Evolutionary conservation across 2,888 invertebrate species (phyloP), one percentile per base, ranked within the genome.

Genomic region (Leptopilina drosophilae): DNA sequence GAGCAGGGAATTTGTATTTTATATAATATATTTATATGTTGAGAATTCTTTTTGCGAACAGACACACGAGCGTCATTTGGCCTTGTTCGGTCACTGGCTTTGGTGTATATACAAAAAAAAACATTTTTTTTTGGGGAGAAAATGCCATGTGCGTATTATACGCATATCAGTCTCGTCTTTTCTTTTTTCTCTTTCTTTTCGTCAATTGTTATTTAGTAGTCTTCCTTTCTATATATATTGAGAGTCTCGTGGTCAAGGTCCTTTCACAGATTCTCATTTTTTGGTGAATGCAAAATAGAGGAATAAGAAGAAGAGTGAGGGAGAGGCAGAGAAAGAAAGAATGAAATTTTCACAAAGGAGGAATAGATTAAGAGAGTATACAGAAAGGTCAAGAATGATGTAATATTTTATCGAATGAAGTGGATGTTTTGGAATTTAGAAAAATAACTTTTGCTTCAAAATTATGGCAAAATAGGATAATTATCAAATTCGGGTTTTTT

Each of bases 61-160:
- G 56, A 73, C 33, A 5, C 53, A 40, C 56, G 73, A 56, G 40
- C 56, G 5, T 11, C 33, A 15, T 78, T 83, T 88, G 89, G 86
- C 89, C 90, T 90, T 88, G 88, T 85, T 86, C 85, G 89, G 90
- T 89, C 89, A 90, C 85, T 88, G 89, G 87, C 87, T 84, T 82
- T 9, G 20, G 20, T 20, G 78, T 33, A 78, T 73, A 81, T 7
- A 7, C 42, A 49, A 49, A 49, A 49, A 49, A 46, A 3, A 46
- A 81, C 20, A 20, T 20, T 20, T 20, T 64, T 76, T 80, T 82
- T 76, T 1, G 33, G 33, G 69, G 62, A 64, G 66, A 77, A 76
- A 79, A 59, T 77, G 76, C 64, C 77, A 62, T 77, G 77, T 67
- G 78, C 64, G 26, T 26, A 64, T 33, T 33, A 20, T 26, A 12